Conservation (phyloP, 2,888 invertebrate species). For the Drosophila borborema region DNA sequence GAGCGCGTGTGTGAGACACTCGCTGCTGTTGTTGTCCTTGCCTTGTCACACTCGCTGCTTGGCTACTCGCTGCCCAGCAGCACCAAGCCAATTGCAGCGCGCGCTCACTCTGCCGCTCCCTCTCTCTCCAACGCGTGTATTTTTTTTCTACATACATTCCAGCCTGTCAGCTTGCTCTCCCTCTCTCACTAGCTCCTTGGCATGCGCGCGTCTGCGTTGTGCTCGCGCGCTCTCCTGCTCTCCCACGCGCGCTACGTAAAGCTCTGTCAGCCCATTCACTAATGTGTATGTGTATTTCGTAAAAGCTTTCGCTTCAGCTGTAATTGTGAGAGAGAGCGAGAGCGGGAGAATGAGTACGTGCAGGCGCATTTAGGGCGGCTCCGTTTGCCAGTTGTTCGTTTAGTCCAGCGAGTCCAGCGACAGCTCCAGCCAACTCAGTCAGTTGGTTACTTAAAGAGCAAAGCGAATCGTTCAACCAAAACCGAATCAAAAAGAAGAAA, state of each 20-base stretch:
- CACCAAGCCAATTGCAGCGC: constrained; percentile 37
- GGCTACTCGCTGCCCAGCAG: constrained; percentile 25
- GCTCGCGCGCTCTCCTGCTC: constrained; percentile 25
- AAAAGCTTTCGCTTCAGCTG: constrained; percentile 41
- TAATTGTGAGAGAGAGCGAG: constrained; percentile 1
- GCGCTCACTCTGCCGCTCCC: constrained; percentile 2
- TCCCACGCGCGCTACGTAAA: constrained; percentile 13
- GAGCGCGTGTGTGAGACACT: constrained; percentile 16
- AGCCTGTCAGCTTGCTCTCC: constrained; percentile 6
- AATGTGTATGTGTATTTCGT: constrained; percentile 55
- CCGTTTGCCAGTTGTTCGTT: constrained; percentile 40
- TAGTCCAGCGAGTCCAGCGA: constrained; percentile 55
- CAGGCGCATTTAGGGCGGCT: constrained; percentile 60
- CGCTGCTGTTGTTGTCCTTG: constrained; percentile 51
- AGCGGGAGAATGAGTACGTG: constrained; percentile 11
- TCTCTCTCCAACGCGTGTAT: constrained; percentile 2
- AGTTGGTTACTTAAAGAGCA: constrained; percentile 50
- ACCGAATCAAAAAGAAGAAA: not conserved
- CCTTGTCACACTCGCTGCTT: constrained; percentile 31
- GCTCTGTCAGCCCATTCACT: constrained; percentile 52
- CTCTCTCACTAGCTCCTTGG: constrained; percentile 17
- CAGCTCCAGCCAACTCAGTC: constrained; percentile 56
- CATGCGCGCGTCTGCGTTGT: constrained; percentile 27
- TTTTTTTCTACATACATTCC: constrained; percentile 36
- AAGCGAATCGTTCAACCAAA: constrained; percentile 37